phyloP scores from a whole-genome alignment of 1,140 invertebrate genomes.

The Zaprionus nigranus region DNA sequence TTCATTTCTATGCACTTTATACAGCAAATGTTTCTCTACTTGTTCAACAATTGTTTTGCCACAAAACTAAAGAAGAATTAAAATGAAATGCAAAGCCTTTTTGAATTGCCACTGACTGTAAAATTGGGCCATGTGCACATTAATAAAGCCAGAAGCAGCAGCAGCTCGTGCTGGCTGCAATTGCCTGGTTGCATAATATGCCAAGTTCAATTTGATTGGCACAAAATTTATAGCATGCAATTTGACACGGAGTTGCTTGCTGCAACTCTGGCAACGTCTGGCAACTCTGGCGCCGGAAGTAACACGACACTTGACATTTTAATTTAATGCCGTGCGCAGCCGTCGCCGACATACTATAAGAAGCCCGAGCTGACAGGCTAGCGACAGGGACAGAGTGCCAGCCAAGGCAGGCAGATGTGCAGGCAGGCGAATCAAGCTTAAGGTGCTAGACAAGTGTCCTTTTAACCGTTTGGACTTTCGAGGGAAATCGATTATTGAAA shows the following conservation, averaged over 20 bases:
- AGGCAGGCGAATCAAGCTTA: background rate
- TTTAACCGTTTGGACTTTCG: background rate
- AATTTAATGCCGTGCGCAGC: constrained; percentile 77
- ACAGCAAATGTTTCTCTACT: constrained; percentile 5
- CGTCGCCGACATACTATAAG: constrained; percentile 36
- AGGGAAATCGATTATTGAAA: constrained; percentile 42
- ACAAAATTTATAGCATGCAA: constrained; percentile 81
- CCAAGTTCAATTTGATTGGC: constrained; percentile 77
- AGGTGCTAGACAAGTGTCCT: constrained; percentile 24
- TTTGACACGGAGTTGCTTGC: constrained; percentile 73
- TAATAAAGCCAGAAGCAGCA: constrained; percentile 35
- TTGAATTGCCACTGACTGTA: constrained; percentile 39
- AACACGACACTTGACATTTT: constrained; percentile 82
- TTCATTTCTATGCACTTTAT: constrained; percentile 57
- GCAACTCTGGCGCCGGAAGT: constrained; percentile 66
- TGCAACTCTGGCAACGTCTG: constrained; percentile 18
- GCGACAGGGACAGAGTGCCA: background rate
- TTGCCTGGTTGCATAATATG: constrained; percentile 61
- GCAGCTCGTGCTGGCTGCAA: constrained; percentile 21
- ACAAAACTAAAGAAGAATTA: constrained; percentile 57
- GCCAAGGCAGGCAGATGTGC: background rate
- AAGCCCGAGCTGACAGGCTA: constrained; percentile 1
- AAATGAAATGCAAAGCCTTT: constrained; percentile 60
- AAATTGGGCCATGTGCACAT: constrained; percentile 11
- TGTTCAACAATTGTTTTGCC: constrained; percentile 13